Evolutionary conservation across 2,888 invertebrate genomes (phyloP), one percentile per base, ranked within the genome.

Genomic region (Oscheius onirici): DNA sequence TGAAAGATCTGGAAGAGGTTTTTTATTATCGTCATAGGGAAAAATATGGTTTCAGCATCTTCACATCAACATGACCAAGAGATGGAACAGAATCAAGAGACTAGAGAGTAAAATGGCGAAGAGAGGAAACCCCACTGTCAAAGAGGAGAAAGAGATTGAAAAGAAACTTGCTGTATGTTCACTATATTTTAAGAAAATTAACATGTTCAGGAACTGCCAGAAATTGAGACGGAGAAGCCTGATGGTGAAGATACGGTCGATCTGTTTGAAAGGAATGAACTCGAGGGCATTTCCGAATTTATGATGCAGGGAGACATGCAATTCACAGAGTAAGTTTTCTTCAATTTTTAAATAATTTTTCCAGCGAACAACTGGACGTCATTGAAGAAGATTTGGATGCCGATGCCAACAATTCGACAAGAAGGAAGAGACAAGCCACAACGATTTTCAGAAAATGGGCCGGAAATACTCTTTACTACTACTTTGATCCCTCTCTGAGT

Each of bases 401-500:
- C 6, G 55, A 55, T 55, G 58, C 40, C 17, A 58, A 41, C n/a
- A 58, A 58, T 40, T 58, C 58, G 8, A 44, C 61, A 5, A 22
- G 61, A 26, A 44, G 17, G 28, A 78, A 78, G 43, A 22, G 78
- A 49, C 78, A 78, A 60, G 65, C 72, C 26, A 43, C 44, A 13
- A 78, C 66, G 13, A 24, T 55, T 10, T 70, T 68, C 15, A 20
- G 44, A 6, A 74, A 70, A n/a, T 78, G 78, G 78, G 66, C 76
- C 1, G 44, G 58, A 10, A 78, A 78, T 15, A 69, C 57, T 10
- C 68, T 78, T 15, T 67, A 75, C 58, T 78, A 72, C 54, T 78
- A 76, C 51, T 75, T 76, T 17, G 76, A 76, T 17, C 20, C 44
- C 6, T 10, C 61, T 13, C 1, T 65, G 2, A 41, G 57, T 69